A percentile compares a stretch with the other conserved stretches of the same genome.
Evolutionary conservation across 2,888 invertebrate genomes (phyloP).

Genomic region (Macaria liturata): DNA sequence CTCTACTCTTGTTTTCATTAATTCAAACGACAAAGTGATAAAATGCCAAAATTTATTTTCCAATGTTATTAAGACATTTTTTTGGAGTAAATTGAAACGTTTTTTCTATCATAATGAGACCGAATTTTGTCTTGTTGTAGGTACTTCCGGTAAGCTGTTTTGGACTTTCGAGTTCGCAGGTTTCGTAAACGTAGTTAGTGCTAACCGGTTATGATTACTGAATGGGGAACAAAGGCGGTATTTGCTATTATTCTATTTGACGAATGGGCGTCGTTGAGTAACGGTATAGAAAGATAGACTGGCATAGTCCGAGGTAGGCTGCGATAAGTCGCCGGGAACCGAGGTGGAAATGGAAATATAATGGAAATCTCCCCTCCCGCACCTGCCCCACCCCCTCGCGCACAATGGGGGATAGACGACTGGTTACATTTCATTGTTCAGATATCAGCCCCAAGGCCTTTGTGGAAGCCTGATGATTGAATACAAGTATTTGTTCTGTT

Average conservation of each 20-base stretch:
- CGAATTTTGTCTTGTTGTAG: constrained; percentile 29
- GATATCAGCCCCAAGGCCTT: constrained; percentile 80
- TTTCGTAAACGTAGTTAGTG: constrained; percentile 23
- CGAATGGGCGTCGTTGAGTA: constrained; percentile 67
- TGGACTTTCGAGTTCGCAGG: constrained; percentile 24
- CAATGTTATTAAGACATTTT: constrained; percentile 29
- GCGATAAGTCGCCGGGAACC: constrained; percentile 78
- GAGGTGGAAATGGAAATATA: constrained; percentile 84
- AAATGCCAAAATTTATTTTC: constrained; percentile 37
- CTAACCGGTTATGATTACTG: background rate
- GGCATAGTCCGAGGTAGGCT: constrained; percentile 77
- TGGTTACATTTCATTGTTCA: constrained; percentile 84
- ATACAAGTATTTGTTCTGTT: constrained; percentile 81
- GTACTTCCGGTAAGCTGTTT: constrained; percentile 26
- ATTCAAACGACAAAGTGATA: constrained; percentile 41
- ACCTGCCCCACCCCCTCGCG: constrained; percentile 45
- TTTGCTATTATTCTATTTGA: constrained; percentile 49
- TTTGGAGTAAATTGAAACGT: constrained; percentile 7
- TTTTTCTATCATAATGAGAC: constrained; percentile 23
- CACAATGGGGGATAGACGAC: constrained; percentile 82
- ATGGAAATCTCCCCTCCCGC: constrained; percentile 67
- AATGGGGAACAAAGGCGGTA: constrained; percentile 43
- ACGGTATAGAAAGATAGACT: constrained; percentile 81
- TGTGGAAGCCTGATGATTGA: constrained; percentile 81
- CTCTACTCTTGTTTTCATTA: constrained; percentile 43